Base-by-base conservation (phyloP, 2,888 invertebrate species). In the Caenorhabditis zanzibari region DNA sequence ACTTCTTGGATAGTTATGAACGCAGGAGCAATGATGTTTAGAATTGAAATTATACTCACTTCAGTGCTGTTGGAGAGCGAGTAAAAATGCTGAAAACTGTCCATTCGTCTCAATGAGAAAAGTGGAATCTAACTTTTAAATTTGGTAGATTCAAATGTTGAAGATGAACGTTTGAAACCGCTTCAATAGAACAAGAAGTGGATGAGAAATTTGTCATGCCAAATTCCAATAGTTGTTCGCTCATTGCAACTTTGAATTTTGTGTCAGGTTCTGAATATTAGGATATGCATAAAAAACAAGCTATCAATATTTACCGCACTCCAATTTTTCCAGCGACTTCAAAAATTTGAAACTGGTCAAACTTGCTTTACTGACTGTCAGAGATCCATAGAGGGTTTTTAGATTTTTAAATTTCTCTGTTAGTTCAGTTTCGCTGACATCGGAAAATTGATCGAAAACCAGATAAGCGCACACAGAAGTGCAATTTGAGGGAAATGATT, bases 1-100 rank as follows among this genome's bases (percentile, higher is more conserved):
- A 38, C 22, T 61, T 61, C 61, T 61, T 22, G 28, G 16, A 61
- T 38, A 6, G 61, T 61, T 4, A 61, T 6, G 10, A 32, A 38
- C 10, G 32, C 32, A 6, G 32, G 9, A n/a, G 12, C 22, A 61
- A 22, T 7, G n/a, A 2, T 38, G 7, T 38, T 61, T 9, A 2
- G 12, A 14, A 32, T 32, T n/a, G 26, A 5, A 56, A 28, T 56
- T 24, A 6, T 26, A 3, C 24, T 14, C 12, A 7, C n/a, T 16
- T 56, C 26, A 24, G 26, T 28, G n/a, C 12, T 12, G 14, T 24
- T 16, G 3, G 38, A 10, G 2, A 38, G 2, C 2, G n/a, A 16
- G 58, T 58, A 58, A 10, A 32, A 19, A 1, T 32, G 9, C 56
- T 56, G 56, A 56, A 56, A 28, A 32, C 7, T 28, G 5, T 44